Evolutionary conservation across 2,797 vertebrate species (phyloP).

Genomic region (Typhlichthys subterraneus): DNA sequence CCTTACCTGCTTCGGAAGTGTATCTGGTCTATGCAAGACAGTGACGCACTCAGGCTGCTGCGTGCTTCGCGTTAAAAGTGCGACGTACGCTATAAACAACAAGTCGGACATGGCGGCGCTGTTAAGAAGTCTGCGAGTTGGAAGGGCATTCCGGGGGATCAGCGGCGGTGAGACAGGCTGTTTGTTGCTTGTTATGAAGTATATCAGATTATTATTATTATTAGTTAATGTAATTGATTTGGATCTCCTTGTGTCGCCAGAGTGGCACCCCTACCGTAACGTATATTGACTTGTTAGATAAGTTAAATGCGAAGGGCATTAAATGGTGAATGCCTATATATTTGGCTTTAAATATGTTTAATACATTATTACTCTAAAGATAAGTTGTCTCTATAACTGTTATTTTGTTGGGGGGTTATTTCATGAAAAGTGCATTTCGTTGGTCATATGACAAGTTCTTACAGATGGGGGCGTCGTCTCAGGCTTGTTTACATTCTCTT

Average conservation of each 20-base stretch:
- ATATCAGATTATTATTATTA: neutral
- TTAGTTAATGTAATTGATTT: neutral
- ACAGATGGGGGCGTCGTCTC: conserved; percentile 20
- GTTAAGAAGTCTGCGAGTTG: conserved; percentile 72
- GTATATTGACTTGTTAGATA: conserved; percentile 14
- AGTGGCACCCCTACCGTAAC: conserved; percentile 39
- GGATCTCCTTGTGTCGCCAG: too few relatives aligned
- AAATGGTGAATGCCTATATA: neutral
- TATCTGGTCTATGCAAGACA: neutral
- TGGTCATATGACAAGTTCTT: neutral
- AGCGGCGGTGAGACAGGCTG: conserved; percentile 57
- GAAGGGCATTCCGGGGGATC: conserved; percentile 66
- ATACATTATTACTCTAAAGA: neutral
- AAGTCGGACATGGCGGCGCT: conserved; percentile 76
- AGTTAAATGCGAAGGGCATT: conserved; percentile 73
- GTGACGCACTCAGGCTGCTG: conserved; percentile 1
- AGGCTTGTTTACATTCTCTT: conserved; percentile 5
- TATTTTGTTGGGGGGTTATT: too few relatives aligned
- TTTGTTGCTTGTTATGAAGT: neutral
- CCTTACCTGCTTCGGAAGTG: too few relatives aligned
- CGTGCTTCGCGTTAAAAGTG: conserved; percentile 40
- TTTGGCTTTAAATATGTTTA: neutral
- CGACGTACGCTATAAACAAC: conserved; percentile 3
- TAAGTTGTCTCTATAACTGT: neutral
- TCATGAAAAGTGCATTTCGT: neutral